phyloP scores from a whole-genome alignment of 2,797 vertebrate species.

The Esox lucius region DNA sequence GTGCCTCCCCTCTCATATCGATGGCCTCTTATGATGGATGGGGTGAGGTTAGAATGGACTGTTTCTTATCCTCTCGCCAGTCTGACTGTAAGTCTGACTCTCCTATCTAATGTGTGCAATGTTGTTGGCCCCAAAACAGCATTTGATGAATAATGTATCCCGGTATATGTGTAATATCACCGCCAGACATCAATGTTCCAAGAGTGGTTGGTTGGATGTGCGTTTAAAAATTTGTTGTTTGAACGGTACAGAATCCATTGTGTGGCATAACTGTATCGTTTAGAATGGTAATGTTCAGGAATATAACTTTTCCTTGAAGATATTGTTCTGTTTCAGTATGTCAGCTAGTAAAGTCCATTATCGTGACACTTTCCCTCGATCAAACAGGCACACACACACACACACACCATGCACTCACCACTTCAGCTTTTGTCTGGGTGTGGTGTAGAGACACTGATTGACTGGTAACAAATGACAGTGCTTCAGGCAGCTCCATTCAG shows the following conservation, averaged over 20 bases:
- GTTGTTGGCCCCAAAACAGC: constrained; percentile 25
- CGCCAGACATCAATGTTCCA: constrained; percentile 7
- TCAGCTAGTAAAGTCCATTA: neutral
- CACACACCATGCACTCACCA: neutral
- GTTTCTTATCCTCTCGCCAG: neutral
- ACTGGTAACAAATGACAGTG: constrained; percentile 45
- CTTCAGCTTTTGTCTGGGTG: constrained; percentile 3
- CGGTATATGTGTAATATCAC: neutral
- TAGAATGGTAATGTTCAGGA: constrained; percentile 10
- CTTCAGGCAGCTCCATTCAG: constrained; percentile 25
- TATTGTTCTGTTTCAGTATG: neutral
- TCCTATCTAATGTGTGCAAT: constrained; percentile 19
- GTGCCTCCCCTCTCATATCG: constrained; percentile 55
- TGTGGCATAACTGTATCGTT: constrained; percentile 12
- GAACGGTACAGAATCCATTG: constrained; percentile 5
- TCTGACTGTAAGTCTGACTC: constrained; percentile 29
- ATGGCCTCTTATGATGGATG: constrained; percentile 64
- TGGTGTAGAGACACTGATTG: constrained; percentile 28
- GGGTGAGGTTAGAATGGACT: constrained; percentile 34
- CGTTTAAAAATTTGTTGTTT: constrained; percentile 7
- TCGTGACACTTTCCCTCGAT: constrained; percentile 16
- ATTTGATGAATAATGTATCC: constrained; percentile 23
- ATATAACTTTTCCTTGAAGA: constrained; percentile 3
- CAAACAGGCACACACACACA: constrained; percentile 1
- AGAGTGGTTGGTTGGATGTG: neutral